Evolutionary conservation across 2,797 vertebrate genomes (phyloP).

Genomic region (Sebastes iracundus): DNA sequence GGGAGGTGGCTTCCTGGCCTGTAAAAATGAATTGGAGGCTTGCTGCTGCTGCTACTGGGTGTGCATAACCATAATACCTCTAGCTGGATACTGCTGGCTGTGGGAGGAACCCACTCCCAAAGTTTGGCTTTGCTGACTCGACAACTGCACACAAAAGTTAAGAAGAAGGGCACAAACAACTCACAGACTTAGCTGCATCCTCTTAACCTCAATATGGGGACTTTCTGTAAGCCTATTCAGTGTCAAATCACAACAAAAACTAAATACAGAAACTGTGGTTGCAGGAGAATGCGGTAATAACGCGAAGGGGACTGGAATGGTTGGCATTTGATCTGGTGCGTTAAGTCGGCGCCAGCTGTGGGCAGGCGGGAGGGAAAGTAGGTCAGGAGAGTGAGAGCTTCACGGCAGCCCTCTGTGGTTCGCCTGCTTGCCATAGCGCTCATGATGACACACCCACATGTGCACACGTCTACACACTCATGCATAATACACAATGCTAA

Average conservation of each 20-base stretch:
- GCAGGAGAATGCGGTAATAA: slow-evolving; percentile 61
- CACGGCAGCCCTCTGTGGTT: slow-evolving; percentile 51
- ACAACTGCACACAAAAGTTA: slow-evolving; percentile 33
- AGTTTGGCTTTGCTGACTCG: slow-evolving; percentile 68
- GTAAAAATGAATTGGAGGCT: slow-evolving; percentile 53
- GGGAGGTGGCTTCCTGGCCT: slow-evolving; percentile 48
- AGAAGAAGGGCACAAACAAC: slow-evolving; percentile 11
- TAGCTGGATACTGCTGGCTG: slow-evolving; percentile 38
- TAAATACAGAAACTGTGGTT: slow-evolving; percentile 39
- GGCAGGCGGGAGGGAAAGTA: slow-evolving; percentile 77
- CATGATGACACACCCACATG: slow-evolving; percentile 57
- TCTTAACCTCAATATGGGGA: slow-evolving; percentile 29
- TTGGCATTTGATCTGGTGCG: slow-evolving; percentile 71
- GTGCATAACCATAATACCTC: slow-evolving; percentile 31
- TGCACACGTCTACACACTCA: slow-evolving; percentile 28
- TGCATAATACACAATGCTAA: slow-evolving; percentile 44
- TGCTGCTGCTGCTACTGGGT: slow-evolving; percentile 37
- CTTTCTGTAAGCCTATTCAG: slow-evolving; percentile 29
- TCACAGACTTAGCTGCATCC: slow-evolving; percentile 15
- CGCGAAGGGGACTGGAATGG: slow-evolving; percentile 66
- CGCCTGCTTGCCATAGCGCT: slow-evolving; percentile 45
- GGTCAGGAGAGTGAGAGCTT: slow-evolving; percentile 77
- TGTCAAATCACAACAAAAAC: slow-evolving; percentile 39
- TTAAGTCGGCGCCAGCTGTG: slow-evolving; percentile 75
- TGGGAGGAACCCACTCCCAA: slow-evolving; percentile 55